Conservation (phyloP, 2,888 invertebrate species). For the Brachyptera putata region DNA sequence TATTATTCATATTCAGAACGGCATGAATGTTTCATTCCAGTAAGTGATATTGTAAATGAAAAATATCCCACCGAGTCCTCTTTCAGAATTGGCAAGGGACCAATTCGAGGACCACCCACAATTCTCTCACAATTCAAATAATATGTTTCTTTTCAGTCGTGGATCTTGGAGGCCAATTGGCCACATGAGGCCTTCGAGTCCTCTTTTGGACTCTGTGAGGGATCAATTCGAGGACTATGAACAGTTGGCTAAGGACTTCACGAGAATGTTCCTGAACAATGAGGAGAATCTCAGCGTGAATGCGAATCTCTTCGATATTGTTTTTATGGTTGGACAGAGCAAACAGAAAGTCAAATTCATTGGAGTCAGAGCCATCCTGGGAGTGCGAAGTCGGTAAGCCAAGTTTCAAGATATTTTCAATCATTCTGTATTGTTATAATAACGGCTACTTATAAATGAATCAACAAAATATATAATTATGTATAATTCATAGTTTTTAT, state of each 20-base stretch:
- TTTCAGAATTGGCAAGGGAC: no score
- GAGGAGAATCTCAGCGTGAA: slow-evolving; percentile 74
- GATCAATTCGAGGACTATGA: slow-evolving; percentile 94
- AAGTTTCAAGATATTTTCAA: no score
- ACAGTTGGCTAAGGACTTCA: slow-evolving; percentile 88
- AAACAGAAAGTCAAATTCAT: slow-evolving; percentile 88
- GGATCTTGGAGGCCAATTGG: slow-evolving; percentile 93
- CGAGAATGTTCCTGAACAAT: slow-evolving; percentile 79
- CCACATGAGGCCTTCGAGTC: slow-evolving; percentile 91
- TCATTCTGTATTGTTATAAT: no score
- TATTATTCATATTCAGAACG: no score
- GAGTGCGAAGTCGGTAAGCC: slow-evolving; percentile 77
- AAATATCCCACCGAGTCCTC: no score
- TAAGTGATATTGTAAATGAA: no score
- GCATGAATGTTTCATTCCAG: no score
- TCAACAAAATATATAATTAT: no score
- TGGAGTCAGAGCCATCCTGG: slow-evolving; percentile 86
- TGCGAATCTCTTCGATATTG: slow-evolving; percentile 83
- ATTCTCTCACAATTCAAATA: no score
- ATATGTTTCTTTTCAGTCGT: slow-evolving; percentile 42
- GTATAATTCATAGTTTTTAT: no score
- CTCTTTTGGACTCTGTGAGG: slow-evolving; percentile 84
- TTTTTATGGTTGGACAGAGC: slow-evolving; percentile 85
- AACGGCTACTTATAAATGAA: no score
- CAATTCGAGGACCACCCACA: no score